Evolutionary conservation across 1,140 invertebrate species (phyloP), one percentile per base, ranked within the genome.

Genomic region (Drosophila nebulosa): DNA sequence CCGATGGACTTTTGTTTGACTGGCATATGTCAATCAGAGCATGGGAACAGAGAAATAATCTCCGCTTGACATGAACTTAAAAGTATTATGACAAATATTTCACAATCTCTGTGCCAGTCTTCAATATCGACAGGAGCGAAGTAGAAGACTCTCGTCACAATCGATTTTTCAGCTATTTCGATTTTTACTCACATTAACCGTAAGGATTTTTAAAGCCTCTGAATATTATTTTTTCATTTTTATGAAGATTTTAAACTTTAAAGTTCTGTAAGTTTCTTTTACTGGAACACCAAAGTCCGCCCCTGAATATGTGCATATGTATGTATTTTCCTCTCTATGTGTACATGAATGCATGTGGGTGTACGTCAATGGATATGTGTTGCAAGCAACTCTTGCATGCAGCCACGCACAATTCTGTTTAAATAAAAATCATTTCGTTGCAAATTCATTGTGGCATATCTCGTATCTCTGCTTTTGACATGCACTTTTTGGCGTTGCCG

Each of bases 41-140:
- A n/a, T 71, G 55, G 56, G 59, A 69, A 63, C 83, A 88, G 65
- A 67, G 63, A 64, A 77, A 89, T 88, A 88, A 88, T 88, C 83
- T 88, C 66, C 62, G 68, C 61, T 77, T 75, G 83, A 80, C 84
- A 83, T 74, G 83, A 76, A 79, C 83, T 88, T 83, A 89, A 88
- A 88, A 83, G 83, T 88, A 79, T 88, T 88, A 88, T 88, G 83
- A 89, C 83, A 88, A 88, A 88, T 88, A 88, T 88, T 83, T 88
- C 63, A 66, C 71, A 77, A 83, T 88, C 83, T 86, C 64, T 78
- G 74, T 32, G 27, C 35, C 70, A 39, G 55, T 53, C 30, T 55
- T 30, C 21, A 50, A 46, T 18, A n/a, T 21, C 3, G 10, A 21
- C 39, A 46, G 39, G 39, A 46, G 39, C 39, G 39, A 10, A 46